Evolutionary conservation across 2,113 vertebrate genomes (phyloP).

Genomic region (Chloropsis cyanopogon): DNA sequence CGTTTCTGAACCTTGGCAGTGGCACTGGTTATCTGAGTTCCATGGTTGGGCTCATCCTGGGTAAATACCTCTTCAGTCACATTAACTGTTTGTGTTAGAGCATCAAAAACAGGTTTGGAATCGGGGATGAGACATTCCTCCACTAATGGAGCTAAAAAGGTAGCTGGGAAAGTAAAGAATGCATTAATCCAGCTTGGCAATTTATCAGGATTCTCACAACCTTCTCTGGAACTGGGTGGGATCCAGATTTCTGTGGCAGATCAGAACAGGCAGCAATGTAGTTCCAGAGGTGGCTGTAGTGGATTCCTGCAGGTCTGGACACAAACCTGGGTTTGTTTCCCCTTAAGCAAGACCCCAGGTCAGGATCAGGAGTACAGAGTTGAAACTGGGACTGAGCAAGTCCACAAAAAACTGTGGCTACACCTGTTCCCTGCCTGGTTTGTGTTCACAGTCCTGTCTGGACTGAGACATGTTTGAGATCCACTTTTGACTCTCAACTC

Average conservation of each 20-base stretch:
- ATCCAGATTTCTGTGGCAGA: background rate
- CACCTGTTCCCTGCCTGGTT: background rate
- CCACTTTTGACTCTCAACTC: background rate
- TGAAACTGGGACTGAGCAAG: background rate
- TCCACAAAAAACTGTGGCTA: background rate
- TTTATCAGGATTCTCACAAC: background rate
- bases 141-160: background rate
- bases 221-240: background rate
- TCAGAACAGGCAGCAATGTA: background rate
- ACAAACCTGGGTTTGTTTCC: background rate
- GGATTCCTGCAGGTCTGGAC: background rate
- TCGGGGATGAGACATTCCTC: background rate
- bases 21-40: slow-evolving; percentile 97
- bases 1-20: slow-evolving; percentile 94
- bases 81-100: background rate
- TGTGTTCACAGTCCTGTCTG: background rate
- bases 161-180: background rate
- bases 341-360: background rate
- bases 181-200: background rate
- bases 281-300: background rate
- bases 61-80: slow-evolving; percentile 65
- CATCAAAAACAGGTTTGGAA: background rate
- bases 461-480: background rate
- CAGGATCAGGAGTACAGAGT: background rate
- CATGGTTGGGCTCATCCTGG: slow-evolving; percentile 96